phyloP scores from a whole-genome alignment of 2,888 invertebrate genomes.

The Sphecodes monilicornis region DNA sequence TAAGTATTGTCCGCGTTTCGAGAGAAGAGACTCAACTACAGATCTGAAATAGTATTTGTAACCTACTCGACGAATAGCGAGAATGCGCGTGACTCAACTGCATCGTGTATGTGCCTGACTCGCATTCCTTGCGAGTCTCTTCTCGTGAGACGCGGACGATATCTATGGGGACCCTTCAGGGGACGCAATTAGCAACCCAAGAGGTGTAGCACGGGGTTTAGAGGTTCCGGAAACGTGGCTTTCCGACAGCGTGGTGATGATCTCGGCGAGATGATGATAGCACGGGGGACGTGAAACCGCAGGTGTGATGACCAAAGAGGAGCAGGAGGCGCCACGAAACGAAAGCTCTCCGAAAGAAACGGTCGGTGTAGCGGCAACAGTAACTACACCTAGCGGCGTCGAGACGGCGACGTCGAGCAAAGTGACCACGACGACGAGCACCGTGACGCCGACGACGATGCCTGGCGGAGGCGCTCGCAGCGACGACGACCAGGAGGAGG shows the following conservation, averaged over 20 bases:
- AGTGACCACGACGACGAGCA: constrained; percentile 69
- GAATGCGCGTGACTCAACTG: too few relatives aligned
- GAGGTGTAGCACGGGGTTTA: background rate
- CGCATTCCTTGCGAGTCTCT: too few relatives aligned
- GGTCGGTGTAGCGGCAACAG: constrained; percentile 70
- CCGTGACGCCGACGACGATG: constrained; percentile 64
- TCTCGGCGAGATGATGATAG: background rate
- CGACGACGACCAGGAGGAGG: constrained; percentile 67
- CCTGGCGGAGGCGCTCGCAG: constrained; percentile 68
- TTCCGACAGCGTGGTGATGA: background rate
- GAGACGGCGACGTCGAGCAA: constrained; percentile 77
- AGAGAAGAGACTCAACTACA: too few relatives aligned
- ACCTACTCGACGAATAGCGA: too few relatives aligned
- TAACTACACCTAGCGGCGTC: constrained; percentile 77
- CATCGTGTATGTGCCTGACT: too few relatives aligned
- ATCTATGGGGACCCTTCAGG: background rate
- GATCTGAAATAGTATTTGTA: too few relatives aligned
- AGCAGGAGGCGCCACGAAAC: constrained; percentile 84
- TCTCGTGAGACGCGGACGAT: too few relatives aligned
- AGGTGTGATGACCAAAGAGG: constrained; percentile 75
- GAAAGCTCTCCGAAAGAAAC: constrained; percentile 81
- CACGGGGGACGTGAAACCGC: background rate
- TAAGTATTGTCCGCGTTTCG: too few relatives aligned
- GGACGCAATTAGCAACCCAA: background rate
- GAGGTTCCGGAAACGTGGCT: background rate